Evolutionary conservation across 2,888 invertebrate genomes (phyloP), one percentile per base, ranked within the genome.

Genomic region (Melipona bicolor): DNA sequence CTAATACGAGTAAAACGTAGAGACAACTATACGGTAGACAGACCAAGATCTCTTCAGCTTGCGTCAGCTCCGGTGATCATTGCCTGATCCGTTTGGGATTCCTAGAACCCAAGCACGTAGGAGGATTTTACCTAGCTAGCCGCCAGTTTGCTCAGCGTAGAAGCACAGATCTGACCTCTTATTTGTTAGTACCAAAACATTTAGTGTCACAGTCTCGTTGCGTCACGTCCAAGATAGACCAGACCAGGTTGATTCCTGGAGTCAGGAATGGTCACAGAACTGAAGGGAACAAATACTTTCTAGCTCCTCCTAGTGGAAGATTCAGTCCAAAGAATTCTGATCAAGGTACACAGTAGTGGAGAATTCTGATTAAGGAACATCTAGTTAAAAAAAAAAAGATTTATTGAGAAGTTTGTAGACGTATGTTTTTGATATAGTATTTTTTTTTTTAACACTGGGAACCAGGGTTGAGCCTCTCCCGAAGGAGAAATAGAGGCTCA

Each of bases 131-230:
- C 9, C 43, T 9, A 43, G n/a, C 21, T 74, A 83, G 70, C 71
- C 71, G 24, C 71, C 59, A 36, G 50, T 68, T 56, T 83, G 71
- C 70, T 75, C 61, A 49, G 70, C 15, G 21, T 82, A 80, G 61
- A 50, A 32, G 17, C 68, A 65, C 56, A 24, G 21, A 74, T 70
- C 27, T 36, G 67, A 72, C 9, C 43, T 9, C 43, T 77, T 32
- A 19, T 49, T 32, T 81, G 43, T 43, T 68, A 71, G 43, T 24
- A 78, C 80, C 88, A 2, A 43, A 43, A 9, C 1, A 2, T 43
- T 43, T 43, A 43, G 43, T 1, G 43, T 43, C 9, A 9, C 43
- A 43, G 43, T 32, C 32, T 32, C 32, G 32, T 43, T 43, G 43
- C 43, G 32, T 9, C 43, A 43, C 43, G 9, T 11, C 1, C 43